A percentile compares a stretch with the other conserved stretches of the same genome.
phyloP scores from a whole-genome alignment of 2,113 vertebrate species.

The Halcyon malimbica region DNA sequence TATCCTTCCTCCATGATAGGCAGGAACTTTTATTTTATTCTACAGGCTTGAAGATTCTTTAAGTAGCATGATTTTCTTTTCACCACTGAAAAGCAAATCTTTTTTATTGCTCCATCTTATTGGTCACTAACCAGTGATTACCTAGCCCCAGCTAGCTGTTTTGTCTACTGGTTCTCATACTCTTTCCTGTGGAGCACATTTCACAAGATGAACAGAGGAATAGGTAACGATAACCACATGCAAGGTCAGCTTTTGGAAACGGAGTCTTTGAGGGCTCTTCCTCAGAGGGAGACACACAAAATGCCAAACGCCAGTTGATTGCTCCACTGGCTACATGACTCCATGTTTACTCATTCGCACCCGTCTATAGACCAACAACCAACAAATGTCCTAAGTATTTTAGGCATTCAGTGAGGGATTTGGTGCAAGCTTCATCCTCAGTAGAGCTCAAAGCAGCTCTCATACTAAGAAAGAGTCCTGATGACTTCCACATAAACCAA shows the following conservation, averaged over 20 bases:
- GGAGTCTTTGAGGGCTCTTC: not conserved
- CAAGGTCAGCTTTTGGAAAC: slow-evolving; percentile 13
- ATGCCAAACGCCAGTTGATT: not conserved
- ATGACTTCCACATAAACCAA: not conserved
- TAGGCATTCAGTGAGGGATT: not conserved
- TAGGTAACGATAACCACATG: not conserved
- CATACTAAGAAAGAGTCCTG: not conserved
- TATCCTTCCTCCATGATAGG: not conserved
- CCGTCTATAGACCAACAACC: not conserved
- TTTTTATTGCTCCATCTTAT: not conserved
- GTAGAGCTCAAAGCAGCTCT: not conserved
- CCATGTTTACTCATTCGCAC: slow-evolving; percentile 38
- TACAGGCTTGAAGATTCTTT: not conserved
- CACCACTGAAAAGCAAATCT: not conserved
- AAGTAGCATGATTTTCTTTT: not conserved
- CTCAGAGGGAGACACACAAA: not conserved
- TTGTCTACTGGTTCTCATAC: not conserved
- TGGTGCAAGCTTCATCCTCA: not conserved
- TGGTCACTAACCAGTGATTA: not conserved
- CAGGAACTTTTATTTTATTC: not conserved
- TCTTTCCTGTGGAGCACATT: not conserved
- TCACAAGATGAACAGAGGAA: not conserved
- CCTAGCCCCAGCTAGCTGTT: not conserved
- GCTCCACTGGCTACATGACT: slow-evolving; percentile 23
- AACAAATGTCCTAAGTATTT: not conserved